Base-by-base conservation (phyloP, 64 coral and sea anemone species). In the Porites lutea region DNA sequence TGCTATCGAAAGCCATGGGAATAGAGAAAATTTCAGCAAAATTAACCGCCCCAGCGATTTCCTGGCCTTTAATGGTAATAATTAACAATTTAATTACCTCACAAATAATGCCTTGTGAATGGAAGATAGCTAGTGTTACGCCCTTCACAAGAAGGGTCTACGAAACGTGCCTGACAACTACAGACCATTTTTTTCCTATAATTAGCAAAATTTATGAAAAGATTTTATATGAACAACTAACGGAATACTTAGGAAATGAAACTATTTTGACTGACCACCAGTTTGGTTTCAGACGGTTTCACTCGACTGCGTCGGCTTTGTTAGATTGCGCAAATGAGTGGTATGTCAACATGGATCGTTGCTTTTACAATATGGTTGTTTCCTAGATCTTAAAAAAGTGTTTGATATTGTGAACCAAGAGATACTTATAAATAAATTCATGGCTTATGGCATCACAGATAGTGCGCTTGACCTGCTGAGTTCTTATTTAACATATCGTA, bases 311-410 rank as follows among this genome's bases (percentile, higher is more conserved):
- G 5, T 72, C 43, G 16, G 83, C 83, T 8, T 52, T 86, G 13
- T n/a, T 86, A 19, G 63, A 86, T 65, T 86, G 83, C 47, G 46
- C 48, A 2, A 87, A 87, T 11, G n/a, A 37, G 5, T 87, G 43
- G 84, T 87, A 72, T 47, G 8, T 19, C 9, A 72, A 87, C 47
- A 72, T 87, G 84, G 67, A 87, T 66, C 53, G 84, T 20, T 18
- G 51, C 13, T n/a, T 87, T 27, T 87, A 71, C 20, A 87, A 87
- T 44, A 13, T 72, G 63, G 84, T 87, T 55, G 63, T 87, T 16
- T 87, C 71, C 49, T 72, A 8, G 84, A 87, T 53, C 84, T 87
- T 19, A 66, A 87, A n/a, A 87, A 71, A 27, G 84, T 48, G 49
- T 87, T 87, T 16, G 81, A 84, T 64, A 84, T 58, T 18, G 58